Conservation (phyloP, 2,888 invertebrate species). For the Busseola fusca region DNA sequence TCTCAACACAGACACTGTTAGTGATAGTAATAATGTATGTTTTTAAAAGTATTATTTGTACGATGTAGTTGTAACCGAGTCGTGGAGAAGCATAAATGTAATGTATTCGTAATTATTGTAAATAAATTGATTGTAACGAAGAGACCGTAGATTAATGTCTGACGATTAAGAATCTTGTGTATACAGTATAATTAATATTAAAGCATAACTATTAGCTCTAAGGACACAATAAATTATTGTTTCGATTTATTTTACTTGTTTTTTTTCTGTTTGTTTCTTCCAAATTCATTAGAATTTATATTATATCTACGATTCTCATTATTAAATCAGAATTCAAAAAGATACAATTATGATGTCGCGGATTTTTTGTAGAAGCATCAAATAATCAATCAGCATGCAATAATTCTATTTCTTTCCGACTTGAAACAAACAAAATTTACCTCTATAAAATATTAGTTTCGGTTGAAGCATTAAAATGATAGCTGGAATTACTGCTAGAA, state of each 20-base stretch:
- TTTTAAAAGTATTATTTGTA: conserved; percentile 76
- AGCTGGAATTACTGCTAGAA: background rate
- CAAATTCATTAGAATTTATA: too few species aligned
- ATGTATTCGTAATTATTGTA: conserved; percentile 77
- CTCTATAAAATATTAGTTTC: too few species aligned
- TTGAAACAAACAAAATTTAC: too few species aligned
- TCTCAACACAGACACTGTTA: too few species aligned
- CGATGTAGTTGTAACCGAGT: conserved; percentile 61
- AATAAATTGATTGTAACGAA: conserved; percentile 81
- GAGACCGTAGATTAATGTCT: conserved; percentile 70
- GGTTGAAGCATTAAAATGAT: too few species aligned
- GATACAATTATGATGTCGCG: too few species aligned
- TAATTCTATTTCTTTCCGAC: too few species aligned
- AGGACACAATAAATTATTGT: conserved; percentile 88
- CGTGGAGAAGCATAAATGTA: conserved; percentile 62
- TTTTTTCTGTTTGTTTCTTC: background rate
- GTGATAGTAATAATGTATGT: conserved; percentile 59
- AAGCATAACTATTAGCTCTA: conserved; percentile 80
- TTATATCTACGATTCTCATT: too few species aligned
- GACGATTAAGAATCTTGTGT: conserved; percentile 78
- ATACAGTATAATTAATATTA: conserved; percentile 82
- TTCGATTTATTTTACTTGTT: conserved; percentile 74
- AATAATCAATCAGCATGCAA: too few species aligned
- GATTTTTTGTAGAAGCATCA: too few species aligned
- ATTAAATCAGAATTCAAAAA: too few species aligned